Evolutionary conservation across 2,797 vertebrate genomes (phyloP).

Genomic region (Numenius phaeopus): DNA sequence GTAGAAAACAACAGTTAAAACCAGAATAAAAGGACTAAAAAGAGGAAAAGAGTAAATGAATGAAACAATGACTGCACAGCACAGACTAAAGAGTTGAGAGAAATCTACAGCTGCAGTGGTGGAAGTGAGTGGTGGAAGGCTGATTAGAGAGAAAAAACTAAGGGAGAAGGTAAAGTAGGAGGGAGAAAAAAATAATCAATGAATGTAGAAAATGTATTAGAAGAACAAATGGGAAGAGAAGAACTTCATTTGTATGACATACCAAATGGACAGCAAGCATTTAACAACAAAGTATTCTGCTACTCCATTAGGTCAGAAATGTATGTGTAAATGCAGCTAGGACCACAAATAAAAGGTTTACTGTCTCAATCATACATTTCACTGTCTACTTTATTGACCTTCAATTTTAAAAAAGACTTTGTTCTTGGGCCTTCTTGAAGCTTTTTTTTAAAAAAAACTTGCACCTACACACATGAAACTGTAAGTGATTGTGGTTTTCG

Average conservation of each 20-base stretch:
- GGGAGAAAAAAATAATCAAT: background rate
- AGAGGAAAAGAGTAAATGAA: background rate
- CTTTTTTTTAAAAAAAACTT: background rate
- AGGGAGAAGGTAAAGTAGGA: background rate
- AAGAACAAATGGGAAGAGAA: background rate
- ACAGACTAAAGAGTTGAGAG: background rate
- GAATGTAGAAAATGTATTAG: background rate
- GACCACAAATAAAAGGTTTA: background rate
- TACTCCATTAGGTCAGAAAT: background rate
- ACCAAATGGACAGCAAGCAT: background rate
- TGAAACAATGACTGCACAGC: background rate
- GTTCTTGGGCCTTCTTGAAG: background rate
- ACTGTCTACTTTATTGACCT: background rate
- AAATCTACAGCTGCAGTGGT: background rate
- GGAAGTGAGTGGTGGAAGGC: background rate
- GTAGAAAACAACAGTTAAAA: background rate
- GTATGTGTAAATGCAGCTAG: rapidly evolving
- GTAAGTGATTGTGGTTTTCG: background rate
- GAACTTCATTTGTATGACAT: background rate
- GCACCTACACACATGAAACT: rapidly evolving
- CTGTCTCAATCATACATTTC: background rate
- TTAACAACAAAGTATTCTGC: background rate
- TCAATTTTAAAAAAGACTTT: background rate
- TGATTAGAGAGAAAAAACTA: background rate
- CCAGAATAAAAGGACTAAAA: background rate